These are phyloP conservation scores for Hyperoplus lanceolatus DNA, from an alignment of 2,797 vertebrate genomes.

Conservation along the genomic window DNA sequence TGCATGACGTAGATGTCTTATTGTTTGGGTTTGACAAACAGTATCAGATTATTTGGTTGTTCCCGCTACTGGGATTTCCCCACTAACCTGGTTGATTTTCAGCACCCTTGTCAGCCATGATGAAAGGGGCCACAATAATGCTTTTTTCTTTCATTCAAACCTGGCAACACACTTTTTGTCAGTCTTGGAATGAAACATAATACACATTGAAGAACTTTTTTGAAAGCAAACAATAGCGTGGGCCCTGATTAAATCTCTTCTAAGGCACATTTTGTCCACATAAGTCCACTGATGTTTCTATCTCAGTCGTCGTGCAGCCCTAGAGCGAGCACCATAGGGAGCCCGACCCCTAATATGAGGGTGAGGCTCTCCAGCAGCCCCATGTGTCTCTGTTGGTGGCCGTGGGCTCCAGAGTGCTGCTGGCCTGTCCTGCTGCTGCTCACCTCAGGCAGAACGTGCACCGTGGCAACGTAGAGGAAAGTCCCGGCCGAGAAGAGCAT, in stretches of 20 bases:
- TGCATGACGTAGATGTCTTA: background rate
- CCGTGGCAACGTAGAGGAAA: conserved; percentile 85
- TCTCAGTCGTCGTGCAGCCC: conserved; percentile 78
- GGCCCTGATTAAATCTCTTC: background rate
- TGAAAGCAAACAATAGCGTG: conserved; percentile 19
- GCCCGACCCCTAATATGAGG: conserved; percentile 81
- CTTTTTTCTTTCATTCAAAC: background rate
- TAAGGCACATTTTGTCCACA: background rate
- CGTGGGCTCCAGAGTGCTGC: conserved; percentile 33
- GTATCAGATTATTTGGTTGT: conserved; percentile 35
- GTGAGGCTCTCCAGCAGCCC: conserved; percentile 82
- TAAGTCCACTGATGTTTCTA: background rate
- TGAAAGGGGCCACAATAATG: background rate
- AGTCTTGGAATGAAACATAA: conserved; percentile 8
- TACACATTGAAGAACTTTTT: background rate
- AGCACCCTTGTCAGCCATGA: conserved; percentile 1
- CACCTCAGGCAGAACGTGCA: conserved; percentile 84
- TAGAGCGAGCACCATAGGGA: conserved; percentile 80
- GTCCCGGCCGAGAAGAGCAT: conserved; percentile 87
- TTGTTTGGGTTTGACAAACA: conserved; percentile 13
- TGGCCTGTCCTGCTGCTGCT: conserved; percentile 63
- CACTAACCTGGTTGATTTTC: background rate
- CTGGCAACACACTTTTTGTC: conserved; percentile 28
- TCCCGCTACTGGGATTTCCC: conserved; percentile 21
- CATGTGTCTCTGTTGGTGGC: conserved; percentile 61